Base-by-base conservation (phyloP, 30 jellyfish, hydroid and myxozoan genomes). In the Rhopilema esculentum region DNA sequence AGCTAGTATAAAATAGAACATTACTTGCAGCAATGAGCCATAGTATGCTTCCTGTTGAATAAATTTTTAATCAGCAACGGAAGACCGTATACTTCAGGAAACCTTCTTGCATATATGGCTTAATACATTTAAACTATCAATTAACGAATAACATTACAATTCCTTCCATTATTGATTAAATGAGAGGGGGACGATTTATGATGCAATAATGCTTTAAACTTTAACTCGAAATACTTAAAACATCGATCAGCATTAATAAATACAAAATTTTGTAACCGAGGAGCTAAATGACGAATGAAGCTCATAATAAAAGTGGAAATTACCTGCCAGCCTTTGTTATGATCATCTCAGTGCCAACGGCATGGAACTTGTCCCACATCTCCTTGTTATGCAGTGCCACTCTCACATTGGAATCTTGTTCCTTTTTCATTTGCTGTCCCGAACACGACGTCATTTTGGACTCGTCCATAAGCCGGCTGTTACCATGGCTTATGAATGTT, bases 241-340 rank as follows among this genome's bases (percentile, higher is more conserved):
- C 12, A 40, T 2, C 6, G 12, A 40, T 2, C 6, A 40, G 6
- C 57, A 40, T 40, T 40, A 40, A 40, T 2, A 40, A 2, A 40
- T 2, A 12, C 57, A 40, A 40, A 40, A 2, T 40, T 40, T 40
- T 40, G 6, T 40, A 40, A 40, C 57, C 12, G n/a, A n/a, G n/a
- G n/a, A n/a, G n/a, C n/a, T n/a, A n/a, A n/a, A 51, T 77, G 16
- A 25, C 16, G 31, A 27, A 1, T 20, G n/a, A 74, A 74, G 26
- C 0, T 23, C 30, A 74, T 15, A 26, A n/a, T 4, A 8, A 28
- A 29, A 74, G 24, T 2, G 28, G n/a, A 21, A 72, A 88, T 28
- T 85, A 94, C 99, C 99, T 89, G 73, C 99, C 99, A 62, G 97
- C 98, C 83, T 91, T 95, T 8, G 99, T 95, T 69, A 95, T 91